Percentiles rank a stretch among this genome's conserved stretches.
Conservation (phyloP, 2,888 invertebrate species). For the Synanthedon vespiformis region DNA sequence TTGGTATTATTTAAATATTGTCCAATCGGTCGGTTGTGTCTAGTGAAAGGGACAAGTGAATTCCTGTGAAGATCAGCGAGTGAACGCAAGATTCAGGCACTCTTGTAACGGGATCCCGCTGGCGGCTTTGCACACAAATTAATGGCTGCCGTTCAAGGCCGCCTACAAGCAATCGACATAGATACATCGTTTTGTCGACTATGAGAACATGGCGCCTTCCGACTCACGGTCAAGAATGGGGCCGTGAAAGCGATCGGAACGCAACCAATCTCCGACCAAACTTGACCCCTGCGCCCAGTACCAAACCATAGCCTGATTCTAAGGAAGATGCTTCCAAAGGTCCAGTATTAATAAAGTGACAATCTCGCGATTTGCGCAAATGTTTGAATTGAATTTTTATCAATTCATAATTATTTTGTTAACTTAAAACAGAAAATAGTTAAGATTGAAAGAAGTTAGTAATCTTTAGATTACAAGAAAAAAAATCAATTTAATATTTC, state of each 20-base stretch:
- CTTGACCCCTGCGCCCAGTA: constrained; percentile 9
- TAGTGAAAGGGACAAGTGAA: constrained; percentile 4
- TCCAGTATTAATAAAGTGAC: too few species aligned
- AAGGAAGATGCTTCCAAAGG: too few species aligned
- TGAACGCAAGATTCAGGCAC: constrained; percentile 49
- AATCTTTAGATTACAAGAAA: too few species aligned
- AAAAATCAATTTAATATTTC: too few species aligned
- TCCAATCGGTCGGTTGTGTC: not conserved
- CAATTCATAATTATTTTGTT: too few species aligned
- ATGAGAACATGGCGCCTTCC: constrained; percentile 58
- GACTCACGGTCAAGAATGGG: constrained; percentile 52
- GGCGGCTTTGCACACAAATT: constrained; percentile 65
- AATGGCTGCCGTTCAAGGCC: constrained; percentile 65
- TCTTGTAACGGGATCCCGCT: constrained; percentile 54
- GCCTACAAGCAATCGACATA: constrained; percentile 67
- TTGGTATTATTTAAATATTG: constrained; percentile 1
- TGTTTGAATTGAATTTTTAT: not conserved
- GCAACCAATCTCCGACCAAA: constrained; percentile 20
- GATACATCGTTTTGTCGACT: constrained; percentile 63
- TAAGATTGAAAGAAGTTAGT: too few species aligned
- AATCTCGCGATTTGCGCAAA: too few species aligned
- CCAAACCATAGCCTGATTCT: too few species aligned
- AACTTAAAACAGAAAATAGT: too few species aligned
- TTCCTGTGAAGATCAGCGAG: constrained; percentile 36
- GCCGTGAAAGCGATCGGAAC: constrained; percentile 55